phyloP scores from a whole-genome alignment of 2,888 invertebrate genomes.

The Arrhopalites spinosus region DNA sequence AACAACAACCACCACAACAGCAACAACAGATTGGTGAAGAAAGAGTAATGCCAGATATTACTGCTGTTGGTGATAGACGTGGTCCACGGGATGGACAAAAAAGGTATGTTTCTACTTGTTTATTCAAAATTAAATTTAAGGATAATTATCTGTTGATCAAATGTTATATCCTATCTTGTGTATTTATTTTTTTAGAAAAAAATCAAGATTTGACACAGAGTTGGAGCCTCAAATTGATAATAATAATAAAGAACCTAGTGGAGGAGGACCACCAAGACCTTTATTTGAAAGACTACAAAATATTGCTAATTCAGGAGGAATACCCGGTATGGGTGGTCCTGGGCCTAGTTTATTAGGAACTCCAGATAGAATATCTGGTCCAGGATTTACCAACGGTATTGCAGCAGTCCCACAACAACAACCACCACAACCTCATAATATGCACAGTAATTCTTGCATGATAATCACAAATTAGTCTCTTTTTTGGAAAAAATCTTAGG shows the following conservation, averaged over 20 bases:
- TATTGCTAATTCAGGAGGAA: neutral
- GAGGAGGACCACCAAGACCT: neutral
- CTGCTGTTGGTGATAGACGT: neutral
- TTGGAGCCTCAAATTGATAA: neutral
- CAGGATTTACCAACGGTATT: no score
- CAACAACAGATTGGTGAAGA: neutral
- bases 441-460: neutral
- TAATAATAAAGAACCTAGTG: neutral
- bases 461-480: neutral
- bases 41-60: neutral
- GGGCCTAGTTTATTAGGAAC: neutral
- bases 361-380: no score
- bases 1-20: no score
- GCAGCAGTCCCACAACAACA: no score
- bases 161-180: no score
- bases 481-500: neutral
- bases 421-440: no score
- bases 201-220: conserved; percentile 29
- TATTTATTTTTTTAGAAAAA: conserved; percentile 24
- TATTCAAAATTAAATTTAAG: neutral
- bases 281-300: neutral
- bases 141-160: neutral
- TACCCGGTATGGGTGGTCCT: neutral
- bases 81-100: conserved; percentile 12
- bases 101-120: conserved; percentile 14